Percentiles rank a stretch among this genome's conserved stretches.
Evolutionary conservation across 2,888 invertebrate species (phyloP).

Genomic region (Dolichomitus sp.): DNA sequence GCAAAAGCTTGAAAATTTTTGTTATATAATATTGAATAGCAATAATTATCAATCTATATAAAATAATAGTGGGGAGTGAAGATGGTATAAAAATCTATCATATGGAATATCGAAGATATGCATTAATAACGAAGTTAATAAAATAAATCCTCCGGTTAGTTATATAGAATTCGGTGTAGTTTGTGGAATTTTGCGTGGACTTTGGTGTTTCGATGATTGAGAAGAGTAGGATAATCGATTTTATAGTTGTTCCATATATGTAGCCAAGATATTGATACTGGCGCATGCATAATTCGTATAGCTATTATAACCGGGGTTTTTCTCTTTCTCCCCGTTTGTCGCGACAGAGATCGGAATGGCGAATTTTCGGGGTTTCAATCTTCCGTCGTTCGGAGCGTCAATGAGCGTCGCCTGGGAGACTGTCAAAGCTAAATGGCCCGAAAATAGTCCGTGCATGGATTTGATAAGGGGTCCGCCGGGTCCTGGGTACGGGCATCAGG

Average conservation of each 20-base stretch:
- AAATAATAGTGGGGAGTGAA: not conserved
- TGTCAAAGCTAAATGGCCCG: constrained; percentile 92
- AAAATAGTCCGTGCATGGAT: constrained; percentile 87
- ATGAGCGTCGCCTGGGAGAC: constrained; percentile 95
- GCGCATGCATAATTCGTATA: not conserved
- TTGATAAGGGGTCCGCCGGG: constrained; percentile 85
- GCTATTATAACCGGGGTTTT: constrained; percentile 4
- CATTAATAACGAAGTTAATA: not conserved
- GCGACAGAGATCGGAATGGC: constrained; percentile 86
- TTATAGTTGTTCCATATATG: constrained; percentile 1
- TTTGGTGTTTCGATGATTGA: not conserved
- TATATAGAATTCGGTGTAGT: not conserved
- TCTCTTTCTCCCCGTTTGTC: not conserved
- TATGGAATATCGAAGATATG: no score
- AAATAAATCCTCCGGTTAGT: not conserved
- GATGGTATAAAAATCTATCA: not conserved
- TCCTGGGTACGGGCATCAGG: constrained; percentile 75
- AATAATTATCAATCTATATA: no score
- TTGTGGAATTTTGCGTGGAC: not conserved
- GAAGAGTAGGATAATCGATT: constrained; percentile 31
- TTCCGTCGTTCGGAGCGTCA: constrained; percentile 92
- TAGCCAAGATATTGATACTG: constrained; percentile 15
- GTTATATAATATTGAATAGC: not conserved
- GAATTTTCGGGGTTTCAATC: constrained; percentile 89
- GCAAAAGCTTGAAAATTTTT: not conserved